Base-by-base conservation (phyloP, 2,888 invertebrate genomes). In the Lobophora halterata region DNA sequence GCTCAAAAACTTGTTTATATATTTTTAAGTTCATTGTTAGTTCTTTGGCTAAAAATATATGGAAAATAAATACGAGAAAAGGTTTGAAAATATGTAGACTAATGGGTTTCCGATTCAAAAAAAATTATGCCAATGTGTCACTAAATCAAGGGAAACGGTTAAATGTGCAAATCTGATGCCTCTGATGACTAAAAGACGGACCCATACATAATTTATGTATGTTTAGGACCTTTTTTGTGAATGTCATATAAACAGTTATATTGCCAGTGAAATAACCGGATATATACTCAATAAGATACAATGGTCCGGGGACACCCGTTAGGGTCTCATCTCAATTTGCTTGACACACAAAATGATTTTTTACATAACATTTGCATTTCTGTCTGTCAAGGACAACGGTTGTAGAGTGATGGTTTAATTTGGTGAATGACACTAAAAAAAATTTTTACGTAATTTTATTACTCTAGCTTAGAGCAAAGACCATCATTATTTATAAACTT, bases 201-300 rank as follows among this genome's bases (percentile, higher is more conserved):
- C 21, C 24, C 34, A 38, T 33, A 38, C 46, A 45, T 49, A 55
- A 55, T 53, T 54, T 60, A 57, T 56, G 50, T 45, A 49, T 58
- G 53, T 49, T 58, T 57, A 32, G 49, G 49, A 52, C 36, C 46
- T 46, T 46, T 58, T 56, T 49, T 18, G 35, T 45, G 37, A 39
- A 49, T 31, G 36, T 49, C 43, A 61, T 52, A 46, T 33, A 29
- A 35, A 66, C 63, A 58, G 66, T 67, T 65, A 33, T 37, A 50
- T 57, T 42, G 44, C 40, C 46, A 48, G 55, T 58, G 52, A 60
- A 55, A 58, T 57, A 71, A 68, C 70, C 55, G 66, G 66, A 63
- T 59, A 60, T 60, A n/a, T n/a, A n/a, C n/a, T n/a, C n/a, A 63
- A 58, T 18, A 44, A 43, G 36, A 38, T 33, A 48, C 40, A 51